These are phyloP conservation scores for Drosophila lacicola DNA, from an alignment of 2,888 invertebrate species.

Conservation along the genomic window DNA sequence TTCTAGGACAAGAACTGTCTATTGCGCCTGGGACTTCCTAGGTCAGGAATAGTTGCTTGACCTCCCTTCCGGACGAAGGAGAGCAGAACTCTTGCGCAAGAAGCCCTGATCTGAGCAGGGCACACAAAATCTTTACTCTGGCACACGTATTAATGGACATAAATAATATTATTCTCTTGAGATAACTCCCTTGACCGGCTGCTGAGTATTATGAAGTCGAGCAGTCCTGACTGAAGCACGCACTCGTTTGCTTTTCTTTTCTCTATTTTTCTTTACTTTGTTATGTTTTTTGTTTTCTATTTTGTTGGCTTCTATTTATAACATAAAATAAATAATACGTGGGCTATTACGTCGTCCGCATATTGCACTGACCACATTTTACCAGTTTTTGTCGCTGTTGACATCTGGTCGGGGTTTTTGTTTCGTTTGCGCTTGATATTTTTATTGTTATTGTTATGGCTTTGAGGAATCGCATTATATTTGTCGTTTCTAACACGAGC, in stretches of 20 bases:
- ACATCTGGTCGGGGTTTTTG: constrained; percentile 34
- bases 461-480: constrained; percentile 27
- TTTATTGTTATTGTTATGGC: constrained; percentile 32
- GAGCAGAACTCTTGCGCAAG: too few relatives aligned
- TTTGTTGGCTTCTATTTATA: constrained; percentile 47
- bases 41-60: too few relatives aligned
- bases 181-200: too few relatives aligned
- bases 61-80: too few relatives aligned
- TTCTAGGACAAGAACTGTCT: too few relatives aligned
- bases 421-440: constrained; percentile 8
- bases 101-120: too few relatives aligned
- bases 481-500: constrained; percentile 27
- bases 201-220: too few relatives aligned
- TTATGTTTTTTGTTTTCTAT: constrained; percentile 7
- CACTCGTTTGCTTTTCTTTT: neutral
- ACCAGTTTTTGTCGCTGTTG: constrained; percentile 46
- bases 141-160: too few relatives aligned
- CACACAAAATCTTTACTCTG: too few relatives aligned
- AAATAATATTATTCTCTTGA: too few relatives aligned
- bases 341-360: constrained; percentile 35
- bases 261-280: constrained; percentile 7
- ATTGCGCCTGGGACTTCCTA: too few relatives aligned
- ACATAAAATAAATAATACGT: constrained; percentile 51
- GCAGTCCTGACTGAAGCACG: neutral
- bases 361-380: constrained; percentile 52